phyloP scores from a whole-genome alignment of 1,140 invertebrate species.

The Calliopsis andreniformis region DNA sequence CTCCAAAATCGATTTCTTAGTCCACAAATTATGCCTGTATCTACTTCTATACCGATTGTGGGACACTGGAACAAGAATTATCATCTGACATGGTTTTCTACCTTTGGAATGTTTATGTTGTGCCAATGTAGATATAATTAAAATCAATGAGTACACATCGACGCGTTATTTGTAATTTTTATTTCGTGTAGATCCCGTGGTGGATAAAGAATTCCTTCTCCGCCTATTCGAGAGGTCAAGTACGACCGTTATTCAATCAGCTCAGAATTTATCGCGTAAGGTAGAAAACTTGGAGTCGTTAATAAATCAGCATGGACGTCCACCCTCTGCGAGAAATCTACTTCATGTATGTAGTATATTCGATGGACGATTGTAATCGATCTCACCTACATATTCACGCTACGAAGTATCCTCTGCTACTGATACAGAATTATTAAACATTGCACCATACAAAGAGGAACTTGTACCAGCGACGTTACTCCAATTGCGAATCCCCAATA shows the following conservation, averaged over 20 bases:
- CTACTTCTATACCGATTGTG: conserved; percentile 28
- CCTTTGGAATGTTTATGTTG: neutral
- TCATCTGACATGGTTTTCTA: neutral
- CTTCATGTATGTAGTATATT: no score
- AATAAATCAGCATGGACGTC: conserved; percentile 40
- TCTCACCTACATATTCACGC: neutral
- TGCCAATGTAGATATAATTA: conserved; percentile 50
- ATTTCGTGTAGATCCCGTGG: conserved; percentile 15
- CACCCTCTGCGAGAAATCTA: neutral
- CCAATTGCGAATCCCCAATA: neutral
- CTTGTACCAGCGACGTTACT: no score
- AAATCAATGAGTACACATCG: conserved; percentile 47
- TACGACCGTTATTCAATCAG: conserved; percentile 47
- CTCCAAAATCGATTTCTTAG: conserved; percentile 20
- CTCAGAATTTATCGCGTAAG: conserved; percentile 63
- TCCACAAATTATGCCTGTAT: conserved; percentile 44
- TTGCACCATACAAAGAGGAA: no score
- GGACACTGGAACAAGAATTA: conserved; percentile 5
- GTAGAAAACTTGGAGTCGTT: conserved; percentile 43
- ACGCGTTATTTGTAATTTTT: conserved; percentile 53
- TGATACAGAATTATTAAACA: no score
- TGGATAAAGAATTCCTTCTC: conserved; percentile 34
- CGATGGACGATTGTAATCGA: neutral
- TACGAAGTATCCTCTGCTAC: no score
- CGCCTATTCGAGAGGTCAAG: conserved; percentile 8